Percentiles rank a stretch among this genome's conserved stretches.
Evolutionary conservation across 2,888 invertebrate species (phyloP).

Genomic region (Globia sparganii): DNA sequence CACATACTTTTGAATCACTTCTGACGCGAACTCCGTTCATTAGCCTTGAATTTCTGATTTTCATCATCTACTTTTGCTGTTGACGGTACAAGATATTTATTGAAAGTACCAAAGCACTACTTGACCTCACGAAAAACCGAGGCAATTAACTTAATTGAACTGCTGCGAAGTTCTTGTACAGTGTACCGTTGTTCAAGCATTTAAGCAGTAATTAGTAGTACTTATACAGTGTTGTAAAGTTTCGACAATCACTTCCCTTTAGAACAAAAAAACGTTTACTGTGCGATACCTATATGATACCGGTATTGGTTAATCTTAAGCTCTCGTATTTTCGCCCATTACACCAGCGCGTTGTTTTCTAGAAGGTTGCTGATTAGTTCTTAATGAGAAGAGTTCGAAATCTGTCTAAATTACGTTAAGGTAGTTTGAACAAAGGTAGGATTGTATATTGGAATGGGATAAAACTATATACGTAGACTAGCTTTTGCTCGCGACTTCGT

Average conservation of each 20-base stretch:
- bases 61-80: no score
- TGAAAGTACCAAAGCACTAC: not conserved
- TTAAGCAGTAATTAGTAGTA: constrained; percentile 18
- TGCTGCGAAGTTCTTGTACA: constrained; percentile 13
- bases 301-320: constrained; percentile 13
- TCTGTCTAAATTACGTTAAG: not conserved
- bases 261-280: constrained; percentile 13
- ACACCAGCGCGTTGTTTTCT: not conserved
- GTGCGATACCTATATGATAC: constrained; percentile 11
- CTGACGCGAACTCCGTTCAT: no score
- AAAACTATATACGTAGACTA: not conserved
- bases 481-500: no score
- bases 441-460: not conserved
- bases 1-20: no score
- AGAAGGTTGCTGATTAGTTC: constrained; percentile 1
- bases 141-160: constrained; percentile 16
- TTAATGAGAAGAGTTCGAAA: not conserved
- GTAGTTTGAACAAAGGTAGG: not conserved
- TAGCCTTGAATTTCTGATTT: no score
- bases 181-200: constrained; percentile 17
- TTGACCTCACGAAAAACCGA: constrained; percentile 11
- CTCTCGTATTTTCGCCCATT: constrained; percentile 9
- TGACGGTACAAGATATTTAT: constrained; percentile 5
- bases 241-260: constrained; percentile 55
- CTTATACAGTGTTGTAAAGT: constrained; percentile 31